Percentiles rank a stretch among this genome's conserved stretches.
These are phyloP conservation scores for Mimumesa dahlbomi DNA, from an alignment of 2,888 invertebrate species.

Conservation along the genomic window DNA sequence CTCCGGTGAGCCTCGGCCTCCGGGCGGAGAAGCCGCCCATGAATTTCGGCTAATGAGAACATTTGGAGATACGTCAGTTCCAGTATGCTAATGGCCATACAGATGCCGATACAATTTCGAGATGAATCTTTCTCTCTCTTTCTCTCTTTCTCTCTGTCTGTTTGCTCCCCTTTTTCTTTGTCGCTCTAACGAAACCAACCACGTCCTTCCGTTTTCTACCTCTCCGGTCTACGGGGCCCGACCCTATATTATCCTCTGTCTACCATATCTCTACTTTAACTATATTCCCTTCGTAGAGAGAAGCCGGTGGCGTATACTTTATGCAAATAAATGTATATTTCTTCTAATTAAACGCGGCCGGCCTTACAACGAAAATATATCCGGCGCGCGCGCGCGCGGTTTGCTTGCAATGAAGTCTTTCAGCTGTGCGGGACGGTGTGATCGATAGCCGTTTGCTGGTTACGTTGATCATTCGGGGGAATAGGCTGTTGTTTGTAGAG, in stretches of 20 bases:
- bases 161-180: no score
- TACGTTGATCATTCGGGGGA: no score
- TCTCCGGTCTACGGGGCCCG: conserved; percentile 42
- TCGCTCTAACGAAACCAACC: conserved; percentile 24
- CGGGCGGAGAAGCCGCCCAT: conserved; percentile 78
- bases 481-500: no score
- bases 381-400: no score
- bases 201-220: conserved; percentile 28
- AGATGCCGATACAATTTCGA: conserved; percentile 81
- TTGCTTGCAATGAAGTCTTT: conserved; percentile 29
- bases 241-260: conserved; percentile 76
- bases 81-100: conserved; percentile 81
- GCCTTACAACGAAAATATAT: conserved; percentile 24
- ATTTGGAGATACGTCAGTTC: conserved; percentile 81
- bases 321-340: conserved; percentile 61
- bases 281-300: conserved; percentile 66
- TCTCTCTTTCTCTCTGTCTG: background rate
- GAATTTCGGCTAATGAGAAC: conserved; percentile 81
- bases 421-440: no score
- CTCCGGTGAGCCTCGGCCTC: conserved; percentile 43
- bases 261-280: conserved; percentile 76
- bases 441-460: no score
- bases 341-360: conserved; percentile 58
- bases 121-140: conserved; percentile 75
- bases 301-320: conserved; percentile 50